Evolutionary conservation across 1,140 invertebrate species (phyloP).

Genomic region (Papilio xuthus): DNA sequence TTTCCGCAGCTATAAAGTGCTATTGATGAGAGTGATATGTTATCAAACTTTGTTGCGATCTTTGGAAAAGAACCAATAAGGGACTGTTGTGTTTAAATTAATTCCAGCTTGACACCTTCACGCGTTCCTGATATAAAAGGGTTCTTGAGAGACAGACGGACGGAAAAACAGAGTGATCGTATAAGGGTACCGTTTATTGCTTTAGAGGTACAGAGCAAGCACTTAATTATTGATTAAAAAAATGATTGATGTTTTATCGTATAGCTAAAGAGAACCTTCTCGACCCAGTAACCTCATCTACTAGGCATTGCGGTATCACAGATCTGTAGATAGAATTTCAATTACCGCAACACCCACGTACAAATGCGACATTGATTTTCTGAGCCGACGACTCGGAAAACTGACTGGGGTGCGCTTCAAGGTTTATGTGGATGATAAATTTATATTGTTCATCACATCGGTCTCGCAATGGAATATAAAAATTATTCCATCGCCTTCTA

Average conservation of each 20-base stretch:
- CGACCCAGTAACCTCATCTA: constrained; percentile 32
- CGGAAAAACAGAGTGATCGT: no score
- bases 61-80: no score
- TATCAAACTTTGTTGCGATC: no score
- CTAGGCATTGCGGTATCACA: neutral
- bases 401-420: constrained; percentile 22
- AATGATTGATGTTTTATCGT: neutral
- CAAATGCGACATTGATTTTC: constrained; percentile 27
- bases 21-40: neutral
- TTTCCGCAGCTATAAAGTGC: neutral
- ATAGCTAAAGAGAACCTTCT: neutral
- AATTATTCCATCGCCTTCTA: neutral
- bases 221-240: neutral
- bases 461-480: neutral
- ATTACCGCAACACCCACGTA: constrained; percentile 27
- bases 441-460: neutral
- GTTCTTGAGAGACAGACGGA: no score
- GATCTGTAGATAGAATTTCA: constrained; percentile 33
- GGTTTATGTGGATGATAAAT: neutral
- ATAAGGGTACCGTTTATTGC: no score
- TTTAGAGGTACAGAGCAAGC: no score
- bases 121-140: no score
- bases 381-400: constrained; percentile 28
- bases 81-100: no score
- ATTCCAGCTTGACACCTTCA: no score